Evolutionary conservation across 2,797 vertebrate species (phyloP).

Genomic region (Moxostoma hubbsi): DNA sequence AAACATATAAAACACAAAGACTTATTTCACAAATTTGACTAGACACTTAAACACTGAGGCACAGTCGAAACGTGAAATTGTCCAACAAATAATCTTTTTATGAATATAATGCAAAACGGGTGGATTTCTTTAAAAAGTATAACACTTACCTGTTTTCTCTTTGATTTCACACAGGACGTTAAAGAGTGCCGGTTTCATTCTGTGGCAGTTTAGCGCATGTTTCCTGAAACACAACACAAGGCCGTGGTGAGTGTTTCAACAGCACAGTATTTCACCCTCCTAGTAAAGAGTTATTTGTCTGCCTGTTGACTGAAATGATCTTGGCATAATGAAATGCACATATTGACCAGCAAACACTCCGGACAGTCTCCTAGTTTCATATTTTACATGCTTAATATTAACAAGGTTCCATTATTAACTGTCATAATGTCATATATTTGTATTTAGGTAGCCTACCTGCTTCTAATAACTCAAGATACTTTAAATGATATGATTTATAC

Average conservation of each 20-base stretch:
- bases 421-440: no score
- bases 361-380: no score
- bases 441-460: no score
- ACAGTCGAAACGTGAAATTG: background rate
- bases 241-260: slow-evolving; percentile 23
- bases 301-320: background rate
- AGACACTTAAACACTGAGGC: background rate
- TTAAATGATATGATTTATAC: no score
- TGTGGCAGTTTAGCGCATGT: slow-evolving; percentile 97
- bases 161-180: slow-evolving; percentile 98
- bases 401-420: no score
- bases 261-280: background rate
- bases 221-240: slow-evolving; percentile 84
- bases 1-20: background rate
- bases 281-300: slow-evolving; percentile 18
- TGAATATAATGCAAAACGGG: background rate
- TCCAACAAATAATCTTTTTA: background rate
- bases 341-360: no score
- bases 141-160: slow-evolving; percentile 93
- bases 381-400: no score
- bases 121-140: background rate
- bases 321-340: background rate
- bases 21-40: background rate
- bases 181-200: slow-evolving; percentile 99
- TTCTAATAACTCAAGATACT: no score